Evolutionary conservation across 2,888 invertebrate genomes (phyloP), one percentile per base, ranked within the genome.

Genomic region (Stenchaetothrips biformis): DNA sequence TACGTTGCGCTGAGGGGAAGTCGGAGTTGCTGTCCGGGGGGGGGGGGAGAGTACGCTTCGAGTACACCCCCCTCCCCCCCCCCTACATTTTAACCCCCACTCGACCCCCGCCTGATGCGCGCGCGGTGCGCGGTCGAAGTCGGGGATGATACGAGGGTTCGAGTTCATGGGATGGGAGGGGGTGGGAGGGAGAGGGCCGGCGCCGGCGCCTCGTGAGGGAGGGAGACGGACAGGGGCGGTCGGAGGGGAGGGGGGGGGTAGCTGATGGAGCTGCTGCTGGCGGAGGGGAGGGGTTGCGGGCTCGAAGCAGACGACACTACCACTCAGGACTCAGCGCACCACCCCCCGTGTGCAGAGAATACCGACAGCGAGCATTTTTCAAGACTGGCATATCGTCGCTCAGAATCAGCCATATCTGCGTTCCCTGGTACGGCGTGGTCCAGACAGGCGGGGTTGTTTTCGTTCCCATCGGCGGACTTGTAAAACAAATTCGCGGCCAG

Each of bases 61-160:
- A 9, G n/a, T 67, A 7, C 67, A n/a, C n/a, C n/a, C 21, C 7
- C 67, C 67, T 21, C 7, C 3, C n/a, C 67, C 67, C 67, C n/a
- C 2, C 67, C 53, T 11, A 9, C 53, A 1, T 9, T 53, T 16
- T 16, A 13, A 16, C 53, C 53, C 53, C 53, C 53, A 13, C 53
- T 37, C 53, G 2, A 53, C 53, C 67, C 21, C 25, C 11, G 21
- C 67, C 67, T 74, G 67, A 74, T 74, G 67, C 67, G 67, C 16
- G 18, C 18, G 59, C 59, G 18, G 59, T 18, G 59, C 9, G 67
- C 67, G 67, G 67, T 74, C 67, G 67, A 74, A 74, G 67, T 74
- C 25, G 67, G 67, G 67, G 25, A 74, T 74, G 67, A 74, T 74
- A 74, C 67, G 67, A 74, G 21, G 67, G 67, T 74, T 74, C 67